A percentile compares a stretch with the other conserved stretches of the same genome.
Conservation (phyloP, 2,888 invertebrate genomes). For the Cephus spinipes region DNA sequence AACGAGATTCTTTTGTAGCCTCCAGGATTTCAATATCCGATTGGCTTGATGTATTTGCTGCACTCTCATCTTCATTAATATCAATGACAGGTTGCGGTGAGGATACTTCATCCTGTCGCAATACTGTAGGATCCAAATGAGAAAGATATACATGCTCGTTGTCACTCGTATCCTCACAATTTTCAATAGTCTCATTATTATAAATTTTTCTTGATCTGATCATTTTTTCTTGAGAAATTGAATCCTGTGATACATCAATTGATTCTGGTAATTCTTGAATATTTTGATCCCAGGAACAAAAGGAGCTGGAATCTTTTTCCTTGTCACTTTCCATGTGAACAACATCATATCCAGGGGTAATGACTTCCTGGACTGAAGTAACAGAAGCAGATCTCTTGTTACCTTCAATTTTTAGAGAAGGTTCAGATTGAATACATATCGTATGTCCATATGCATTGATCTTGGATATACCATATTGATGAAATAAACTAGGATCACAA, state of each 20-base stretch:
- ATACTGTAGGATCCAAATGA: not conserved
- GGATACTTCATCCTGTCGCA: not conserved
- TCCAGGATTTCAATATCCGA: conserved; percentile 13
- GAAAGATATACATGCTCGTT: not conserved
- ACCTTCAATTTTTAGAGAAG: not conserved
- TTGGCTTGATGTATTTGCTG: not conserved
- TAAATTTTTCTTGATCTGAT: not conserved
- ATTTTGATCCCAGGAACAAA: not conserved
- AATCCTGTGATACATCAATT: not conserved
- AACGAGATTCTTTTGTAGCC: not conserved
- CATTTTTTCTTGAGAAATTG: not conserved
- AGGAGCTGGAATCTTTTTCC: not conserved
- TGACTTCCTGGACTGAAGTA: not conserved
- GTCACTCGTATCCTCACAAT: not conserved
- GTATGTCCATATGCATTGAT: conserved; percentile 32
- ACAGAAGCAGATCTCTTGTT: not conserved
- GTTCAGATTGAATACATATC: not conserved
- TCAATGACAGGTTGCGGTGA: not conserved
- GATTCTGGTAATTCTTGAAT: not conserved
- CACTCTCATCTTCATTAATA: conserved; percentile 9
- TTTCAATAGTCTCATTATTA: not conserved
- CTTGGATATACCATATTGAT: conserved; percentile 44
- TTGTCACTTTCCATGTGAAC: not conserved
- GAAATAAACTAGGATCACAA: conserved; percentile 34
- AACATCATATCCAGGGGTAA: not conserved